Conservation (phyloP, 37 sponge, comb jelly and placozoan genomes). For the Cliona cf. orientalis region DNA sequence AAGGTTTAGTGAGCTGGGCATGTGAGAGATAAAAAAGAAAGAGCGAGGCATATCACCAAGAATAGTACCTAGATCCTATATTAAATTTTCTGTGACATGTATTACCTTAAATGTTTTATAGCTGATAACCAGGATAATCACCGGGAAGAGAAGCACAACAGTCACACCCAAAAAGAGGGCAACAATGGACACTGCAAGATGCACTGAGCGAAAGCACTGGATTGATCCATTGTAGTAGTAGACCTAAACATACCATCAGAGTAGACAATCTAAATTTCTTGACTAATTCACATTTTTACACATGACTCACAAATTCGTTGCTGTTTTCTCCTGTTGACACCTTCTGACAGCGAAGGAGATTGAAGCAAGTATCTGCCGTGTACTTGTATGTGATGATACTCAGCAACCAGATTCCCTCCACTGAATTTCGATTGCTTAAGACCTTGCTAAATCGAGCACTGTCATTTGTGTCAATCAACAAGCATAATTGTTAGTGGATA, state of each 20-base stretch:
- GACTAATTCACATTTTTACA: no score
- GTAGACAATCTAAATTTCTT: background rate
- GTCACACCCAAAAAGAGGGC: slow-evolving; percentile 16
- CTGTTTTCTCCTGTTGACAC: no score
- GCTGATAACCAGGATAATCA: slow-evolving; percentile 13
- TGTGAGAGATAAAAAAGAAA: no score
- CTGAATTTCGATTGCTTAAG: slow-evolving; percentile 17
- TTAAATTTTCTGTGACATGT: no score
- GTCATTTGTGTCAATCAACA: background rate
- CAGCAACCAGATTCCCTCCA: slow-evolving; percentile 41
- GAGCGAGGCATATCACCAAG: no score
- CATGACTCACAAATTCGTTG: no score
- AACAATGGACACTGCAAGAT: slow-evolving; percentile 23
- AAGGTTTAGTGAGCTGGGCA: slow-evolving; percentile 4
- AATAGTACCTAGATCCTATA: no score
- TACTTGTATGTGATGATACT: slow-evolving; percentile 51
- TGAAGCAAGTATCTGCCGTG: slow-evolving; percentile 36
- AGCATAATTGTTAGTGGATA: background rate
- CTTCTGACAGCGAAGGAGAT: slow-evolving; percentile 11
- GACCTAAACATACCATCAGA: slow-evolving; percentile 2
- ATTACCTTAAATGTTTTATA: slow-evolving; percentile 45
- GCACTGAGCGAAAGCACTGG: slow-evolving; percentile 8
- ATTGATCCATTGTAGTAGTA: slow-evolving; percentile 33
- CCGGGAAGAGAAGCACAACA: slow-evolving; percentile 32
- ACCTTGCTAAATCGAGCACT: slow-evolving; percentile 37